Base-by-base conservation (phyloP, 1,140 invertebrate species). In the Megathymus violae region DNA sequence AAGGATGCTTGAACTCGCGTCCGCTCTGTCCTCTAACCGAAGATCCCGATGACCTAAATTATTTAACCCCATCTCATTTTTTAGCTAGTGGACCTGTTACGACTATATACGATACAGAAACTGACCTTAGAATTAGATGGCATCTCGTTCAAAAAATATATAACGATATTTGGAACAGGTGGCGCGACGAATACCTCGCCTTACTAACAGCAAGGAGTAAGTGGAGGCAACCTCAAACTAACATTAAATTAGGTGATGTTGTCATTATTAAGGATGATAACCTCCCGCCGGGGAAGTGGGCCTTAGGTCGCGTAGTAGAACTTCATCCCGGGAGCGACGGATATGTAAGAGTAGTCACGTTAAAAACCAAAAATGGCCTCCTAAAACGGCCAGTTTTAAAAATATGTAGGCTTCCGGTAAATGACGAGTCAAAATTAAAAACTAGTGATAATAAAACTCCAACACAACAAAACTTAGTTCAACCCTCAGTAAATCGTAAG, bases 301-400 rank as follows among this genome's bases (percentile, higher is more conserved):
- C 43, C 0, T 17, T 47, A 9, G 31, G 56, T 34, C 40, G 41
- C 1, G 25, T 59, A 2, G 5, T 47, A 25, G 16, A 34, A 9
- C 11, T 59, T 3, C 43, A 59, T 2, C 56, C 52, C 4, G 56
- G 56, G 2, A 47, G 16, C 7, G 41, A 58, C 14, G 52, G 52
- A 0, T 44, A 17, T 7, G 52, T 58, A 5, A 10, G 52, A 7
- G 40, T 58, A 14, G 52, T 58, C 3, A 44, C 52, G 9, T 9
- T 58, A 10, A 58, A 58, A 58, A 58, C 52, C 1, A 58, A 44
- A n/a, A 58, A 44, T 17, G 41, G 52, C 13, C 17, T 13, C 13
- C 14, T 48, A 6, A 48, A 48, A 9, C 5, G 25, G 9, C 46
- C 46, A 1, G 14, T 31, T 7, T 7, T 48, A 48, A 48, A 48